phyloP scores from a whole-genome alignment of 92 coral and sea anemone genomes.

The Umimayanthus chanpuru region DNA sequence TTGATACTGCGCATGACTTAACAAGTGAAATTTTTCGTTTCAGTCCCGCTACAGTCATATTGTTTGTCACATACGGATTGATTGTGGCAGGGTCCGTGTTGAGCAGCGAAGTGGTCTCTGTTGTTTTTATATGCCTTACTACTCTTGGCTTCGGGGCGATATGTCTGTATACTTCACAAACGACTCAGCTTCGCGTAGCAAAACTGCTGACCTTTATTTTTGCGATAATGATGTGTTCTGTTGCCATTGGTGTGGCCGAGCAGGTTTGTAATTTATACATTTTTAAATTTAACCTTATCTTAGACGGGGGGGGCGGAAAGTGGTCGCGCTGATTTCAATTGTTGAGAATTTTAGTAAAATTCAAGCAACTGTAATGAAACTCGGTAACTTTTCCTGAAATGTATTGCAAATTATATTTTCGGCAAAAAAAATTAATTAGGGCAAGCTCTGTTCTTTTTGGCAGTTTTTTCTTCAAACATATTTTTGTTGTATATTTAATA shows the following conservation, averaged over 20 bases:
- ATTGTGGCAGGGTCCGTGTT: constrained; percentile 38
- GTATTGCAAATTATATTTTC: no score
- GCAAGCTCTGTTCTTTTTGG: no score
- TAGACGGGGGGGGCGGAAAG: no score
- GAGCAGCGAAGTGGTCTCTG: constrained; percentile 43
- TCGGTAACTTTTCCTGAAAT: no score
- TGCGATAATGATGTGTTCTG: constrained; percentile 67
- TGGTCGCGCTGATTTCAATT: no score
- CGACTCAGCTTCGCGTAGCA: constrained; percentile 61
- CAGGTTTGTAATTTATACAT: constrained; percentile 37
- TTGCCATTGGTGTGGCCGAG: constrained; percentile 60
- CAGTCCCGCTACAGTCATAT: constrained; percentile 65
- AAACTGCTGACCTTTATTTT: constrained; percentile 64
- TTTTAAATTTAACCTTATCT: no score
- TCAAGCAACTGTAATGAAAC: no score
- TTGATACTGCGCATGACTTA: background rate
- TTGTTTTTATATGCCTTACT: constrained; percentile 35
- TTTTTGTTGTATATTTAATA: no score
- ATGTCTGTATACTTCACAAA: constrained; percentile 52
- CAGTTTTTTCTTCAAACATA: no score
- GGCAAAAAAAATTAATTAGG: no score
- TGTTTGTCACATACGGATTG: constrained; percentile 63
- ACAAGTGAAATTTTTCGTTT: background rate
- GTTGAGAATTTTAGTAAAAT: no score
- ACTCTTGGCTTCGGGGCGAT: constrained; percentile 33